phyloP scores from a whole-genome alignment of 2,888 invertebrate genomes.

The Odontomyia ornata region DNA sequence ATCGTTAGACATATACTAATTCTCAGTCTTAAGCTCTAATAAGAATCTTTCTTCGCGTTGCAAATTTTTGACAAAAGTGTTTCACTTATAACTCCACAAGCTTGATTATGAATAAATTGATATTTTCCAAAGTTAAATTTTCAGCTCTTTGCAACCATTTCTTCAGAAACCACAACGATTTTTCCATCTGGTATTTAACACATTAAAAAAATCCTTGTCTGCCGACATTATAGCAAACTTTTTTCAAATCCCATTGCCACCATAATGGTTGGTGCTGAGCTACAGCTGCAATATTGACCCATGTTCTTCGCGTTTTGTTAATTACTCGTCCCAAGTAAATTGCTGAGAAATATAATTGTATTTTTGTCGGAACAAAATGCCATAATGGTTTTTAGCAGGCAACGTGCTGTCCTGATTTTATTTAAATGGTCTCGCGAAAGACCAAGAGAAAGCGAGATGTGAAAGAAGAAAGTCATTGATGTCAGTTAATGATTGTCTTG shows the following conservation, averaged over 20 bases:
- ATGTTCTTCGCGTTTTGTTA: constrained; percentile 30
- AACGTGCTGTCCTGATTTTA: background rate
- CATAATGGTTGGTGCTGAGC: background rate
- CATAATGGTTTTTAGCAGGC: background rate
- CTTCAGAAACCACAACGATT: too few species aligned
- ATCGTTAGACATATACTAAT: too few species aligned
- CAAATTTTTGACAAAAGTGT: background rate
- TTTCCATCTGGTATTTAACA: too few species aligned
- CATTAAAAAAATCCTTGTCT: too few species aligned
- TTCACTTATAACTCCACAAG: background rate
- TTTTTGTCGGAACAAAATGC: background rate
- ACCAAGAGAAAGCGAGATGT: background rate
- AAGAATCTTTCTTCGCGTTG: too few species aligned
- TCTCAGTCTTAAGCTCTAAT: background rate
- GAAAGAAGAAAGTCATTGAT: background rate
- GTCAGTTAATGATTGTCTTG: background rate
- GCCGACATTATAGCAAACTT: too few species aligned
- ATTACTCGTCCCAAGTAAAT: constrained; percentile 26
- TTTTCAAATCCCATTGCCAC: background rate
- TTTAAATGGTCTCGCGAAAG: background rate
- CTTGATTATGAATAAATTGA: background rate
- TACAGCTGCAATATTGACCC: constrained; percentile 23
- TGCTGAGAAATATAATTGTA: constrained; percentile 31
- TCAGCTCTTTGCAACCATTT: too few species aligned
- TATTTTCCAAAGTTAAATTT: too few species aligned